Evolutionary conservation across 1,140 invertebrate species (phyloP), one percentile per base, ranked within the genome.

Genomic region (Drosophila lacteicornis): DNA sequence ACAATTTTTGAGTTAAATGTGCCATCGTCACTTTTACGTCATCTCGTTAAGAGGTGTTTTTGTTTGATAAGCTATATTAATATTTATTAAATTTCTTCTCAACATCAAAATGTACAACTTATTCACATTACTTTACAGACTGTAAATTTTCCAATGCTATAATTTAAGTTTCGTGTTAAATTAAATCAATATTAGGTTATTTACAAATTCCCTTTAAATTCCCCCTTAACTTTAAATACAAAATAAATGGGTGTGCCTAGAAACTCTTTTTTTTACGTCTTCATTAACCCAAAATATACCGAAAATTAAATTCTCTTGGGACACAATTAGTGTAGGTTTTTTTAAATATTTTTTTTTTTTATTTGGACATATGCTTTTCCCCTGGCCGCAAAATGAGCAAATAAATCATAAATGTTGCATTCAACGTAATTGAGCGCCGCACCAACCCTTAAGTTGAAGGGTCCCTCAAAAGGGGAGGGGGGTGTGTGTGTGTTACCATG

Each of bases 361-460:
- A 79, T 79, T 62, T 65, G 69, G 66, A 51, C 85, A 90, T 90
- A 90, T 90, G 85, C 70, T 59, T 40, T 59, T 45, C n/a, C 46
- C 30, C 61, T 49, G 40, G 71, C 85, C 85, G 46, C 85, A 79
- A 90, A 90, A 90, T 82, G 85, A 90, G 85, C 85, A 90, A 90
- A 90, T 90, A 90, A 90, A 90, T 90, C 85, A 90, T 85, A 90
- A 90, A 84, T 90, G 85, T 85, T 90, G 65, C 76, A 83, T 78
- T 83, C 69, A 75, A 65, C 66, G 80, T 80, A 88, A 87, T 87
- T 87, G 84, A 83, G 75, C 75, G 67, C 50, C 63, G 55, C 46
- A 70, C 40, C 55, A 74, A 87, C 84, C 84, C 77, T 47, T 78
- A 75, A 77, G 40, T 66, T 47, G 58, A 51, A 45, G 50, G 62